Evolutionary conservation across 1,140 invertebrate species (phyloP).

Genomic region (Nixonia krombeini): DNA sequence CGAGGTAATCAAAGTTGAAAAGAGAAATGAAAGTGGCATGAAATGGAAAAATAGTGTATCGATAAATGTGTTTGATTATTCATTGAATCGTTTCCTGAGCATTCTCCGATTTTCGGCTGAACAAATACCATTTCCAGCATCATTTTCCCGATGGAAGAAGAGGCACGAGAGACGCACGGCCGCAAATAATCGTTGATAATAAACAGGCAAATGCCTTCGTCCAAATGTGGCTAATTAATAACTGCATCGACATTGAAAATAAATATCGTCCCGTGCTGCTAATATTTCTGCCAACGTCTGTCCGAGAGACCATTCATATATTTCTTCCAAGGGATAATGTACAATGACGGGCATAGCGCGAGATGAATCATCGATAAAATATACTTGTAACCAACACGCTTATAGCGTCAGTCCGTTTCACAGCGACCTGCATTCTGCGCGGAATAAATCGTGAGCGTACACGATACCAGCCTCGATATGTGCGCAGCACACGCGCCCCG

Average conservation of each 20-base stretch:
- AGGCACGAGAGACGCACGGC: too few relatives aligned
- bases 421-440: slow-evolving; percentile 21
- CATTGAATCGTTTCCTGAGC: too few relatives aligned
- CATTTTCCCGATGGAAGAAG: too few relatives aligned
- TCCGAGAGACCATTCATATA: slow-evolving; percentile 32
- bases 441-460: slow-evolving; percentile 32
- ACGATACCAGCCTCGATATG: slow-evolving; percentile 5
- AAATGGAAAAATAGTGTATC: too few relatives aligned
- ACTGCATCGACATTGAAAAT: slow-evolving; percentile 13
- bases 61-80: too few relatives aligned
- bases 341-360: slow-evolving; percentile 40
- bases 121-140: too few relatives aligned
- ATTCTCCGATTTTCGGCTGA: too few relatives aligned
- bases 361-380: slow-evolving; percentile 49
- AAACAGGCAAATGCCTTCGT: too few relatives aligned
- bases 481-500: slow-evolving; percentile 15
- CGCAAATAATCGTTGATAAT: too few relatives aligned
- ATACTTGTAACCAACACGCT: slow-evolving; percentile 36
- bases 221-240: too few relatives aligned
- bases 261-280: slow-evolving; percentile 19
- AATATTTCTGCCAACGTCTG: slow-evolving; percentile 32
- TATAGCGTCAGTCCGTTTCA: slow-evolving; percentile 24
- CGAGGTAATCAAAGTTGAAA: too few relatives aligned
- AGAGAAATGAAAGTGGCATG: too few relatives aligned
- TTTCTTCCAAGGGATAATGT: slow-evolving; percentile 32